Evolutionary conservation across 2,797 vertebrate species (phyloP).

Genomic region (Lacerta agilis): DNA sequence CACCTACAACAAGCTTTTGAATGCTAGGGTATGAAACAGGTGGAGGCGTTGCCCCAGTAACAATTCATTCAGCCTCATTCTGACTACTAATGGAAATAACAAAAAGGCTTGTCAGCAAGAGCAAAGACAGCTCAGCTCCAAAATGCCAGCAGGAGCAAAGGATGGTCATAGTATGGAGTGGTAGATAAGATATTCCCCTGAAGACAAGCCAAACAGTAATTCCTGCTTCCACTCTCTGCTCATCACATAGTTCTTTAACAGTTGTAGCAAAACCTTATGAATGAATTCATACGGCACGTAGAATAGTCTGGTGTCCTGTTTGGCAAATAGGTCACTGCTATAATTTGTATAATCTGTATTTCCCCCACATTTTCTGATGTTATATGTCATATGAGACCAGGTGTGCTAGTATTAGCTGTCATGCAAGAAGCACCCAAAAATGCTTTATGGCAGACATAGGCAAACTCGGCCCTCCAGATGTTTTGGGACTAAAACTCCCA

Average conservation of each 20-base stretch:
- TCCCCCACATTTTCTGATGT: neutral
- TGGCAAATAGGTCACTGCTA: neutral
- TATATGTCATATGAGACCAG: neutral
- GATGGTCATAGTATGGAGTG: neutral
- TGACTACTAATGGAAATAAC: neutral
- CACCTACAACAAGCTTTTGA: neutral
- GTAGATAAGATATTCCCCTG: neutral
- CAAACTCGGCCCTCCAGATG: neutral
- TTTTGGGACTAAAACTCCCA: too few relatives aligned
- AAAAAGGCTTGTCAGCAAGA: neutral
- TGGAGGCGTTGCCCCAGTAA: neutral
- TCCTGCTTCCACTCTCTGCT: neutral
- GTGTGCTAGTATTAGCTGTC: neutral
- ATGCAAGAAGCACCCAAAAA: neutral
- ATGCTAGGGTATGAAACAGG: neutral
- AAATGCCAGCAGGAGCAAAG: neutral
- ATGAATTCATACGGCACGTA: neutral
- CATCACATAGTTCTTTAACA: neutral
- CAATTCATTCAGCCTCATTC: too few relatives aligned
- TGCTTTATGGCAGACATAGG: neutral
- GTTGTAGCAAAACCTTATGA: neutral
- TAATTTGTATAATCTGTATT: neutral
- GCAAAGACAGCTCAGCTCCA: neutral
- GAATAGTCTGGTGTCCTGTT: neutral
- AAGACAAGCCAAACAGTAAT: neutral